Evolutionary conservation across 1,140 invertebrate genomes (phyloP).

Genomic region (Marisa cornuarietis): DNA sequence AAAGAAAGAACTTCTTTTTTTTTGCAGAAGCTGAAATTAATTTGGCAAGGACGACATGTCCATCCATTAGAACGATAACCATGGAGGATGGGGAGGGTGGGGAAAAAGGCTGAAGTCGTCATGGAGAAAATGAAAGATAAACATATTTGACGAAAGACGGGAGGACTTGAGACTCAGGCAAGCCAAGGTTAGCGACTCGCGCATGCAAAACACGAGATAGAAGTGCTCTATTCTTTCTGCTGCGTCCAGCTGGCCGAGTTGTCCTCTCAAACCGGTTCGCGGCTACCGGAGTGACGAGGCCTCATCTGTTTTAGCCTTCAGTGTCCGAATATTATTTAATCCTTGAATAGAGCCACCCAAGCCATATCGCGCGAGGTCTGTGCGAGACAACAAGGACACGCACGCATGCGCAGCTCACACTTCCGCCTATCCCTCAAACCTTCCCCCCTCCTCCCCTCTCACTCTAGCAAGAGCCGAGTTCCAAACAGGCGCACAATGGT

Average conservation of each 20-base stretch:
- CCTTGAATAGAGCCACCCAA: not conserved
- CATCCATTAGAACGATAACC: not conserved
- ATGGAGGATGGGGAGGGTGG: not conserved
- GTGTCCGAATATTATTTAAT: slow-evolving; percentile 4
- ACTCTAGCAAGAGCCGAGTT: not conserved
- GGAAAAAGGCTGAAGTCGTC: not conserved
- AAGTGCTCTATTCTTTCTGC: not conserved
- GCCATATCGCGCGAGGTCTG: not conserved
- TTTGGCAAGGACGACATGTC: not conserved
- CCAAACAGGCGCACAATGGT: not conserved
- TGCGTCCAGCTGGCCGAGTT: not conserved
- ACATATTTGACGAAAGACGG: slow-evolving; percentile 2
- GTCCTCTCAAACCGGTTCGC: not conserved
- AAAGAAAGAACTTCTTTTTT: not conserved
- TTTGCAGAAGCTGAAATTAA: not conserved
- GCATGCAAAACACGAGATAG: not conserved
- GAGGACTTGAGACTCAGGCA: not conserved
- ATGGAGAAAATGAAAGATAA: slow-evolving; percentile 13
- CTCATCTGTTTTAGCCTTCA: slow-evolving; percentile 7
- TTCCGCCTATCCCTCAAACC: not conserved
- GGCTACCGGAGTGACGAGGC: not conserved
- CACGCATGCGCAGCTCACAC: not conserved
- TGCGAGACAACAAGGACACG: not conserved
- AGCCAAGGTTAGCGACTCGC: not conserved
- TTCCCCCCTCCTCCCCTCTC: not conserved